Percentiles rank a stretch among this genome's conserved stretches.
Conservation (phyloP, 2,797 vertebrate genomes). For the Helicolenus hilgendorfi region DNA sequence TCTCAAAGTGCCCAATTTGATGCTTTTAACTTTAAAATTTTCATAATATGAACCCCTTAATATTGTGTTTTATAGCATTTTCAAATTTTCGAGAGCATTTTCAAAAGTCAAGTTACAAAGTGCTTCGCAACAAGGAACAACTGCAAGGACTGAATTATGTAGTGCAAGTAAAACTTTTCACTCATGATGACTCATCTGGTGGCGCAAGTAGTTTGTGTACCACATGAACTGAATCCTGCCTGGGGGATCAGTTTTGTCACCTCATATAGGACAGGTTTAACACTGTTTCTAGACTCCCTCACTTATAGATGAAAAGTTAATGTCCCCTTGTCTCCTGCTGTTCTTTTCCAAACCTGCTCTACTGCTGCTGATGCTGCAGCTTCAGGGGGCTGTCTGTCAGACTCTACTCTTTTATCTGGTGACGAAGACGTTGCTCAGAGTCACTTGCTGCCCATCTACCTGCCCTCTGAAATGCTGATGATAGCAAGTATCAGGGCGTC, state of each 20-base stretch:
- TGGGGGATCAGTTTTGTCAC: not conserved
- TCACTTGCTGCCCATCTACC: not conserved
- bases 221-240: not conserved
- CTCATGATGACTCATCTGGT: not conserved
- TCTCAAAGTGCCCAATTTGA: too few species aligned
- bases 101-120: not conserved
- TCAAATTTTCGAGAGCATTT: not conserved
- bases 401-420: not conserved
- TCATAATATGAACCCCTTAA: not conserved
- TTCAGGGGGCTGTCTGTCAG: slow-evolving; percentile 1
- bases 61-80: not conserved
- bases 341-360: not conserved
- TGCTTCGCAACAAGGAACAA: not conserved
- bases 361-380: slow-evolving; percentile 2
- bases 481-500: not conserved
- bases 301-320: not conserved
- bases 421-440: not conserved
- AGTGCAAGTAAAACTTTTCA: not conserved
- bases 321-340: not conserved
- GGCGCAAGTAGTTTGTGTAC: not conserved
- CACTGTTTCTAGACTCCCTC: not conserved
- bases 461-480: not conserved
- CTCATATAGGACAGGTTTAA: not conserved
- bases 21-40: too few species aligned
- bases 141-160: not conserved